phyloP scores from a whole-genome alignment of 1,140 invertebrate species.

The Bombus breviceps region DNA sequence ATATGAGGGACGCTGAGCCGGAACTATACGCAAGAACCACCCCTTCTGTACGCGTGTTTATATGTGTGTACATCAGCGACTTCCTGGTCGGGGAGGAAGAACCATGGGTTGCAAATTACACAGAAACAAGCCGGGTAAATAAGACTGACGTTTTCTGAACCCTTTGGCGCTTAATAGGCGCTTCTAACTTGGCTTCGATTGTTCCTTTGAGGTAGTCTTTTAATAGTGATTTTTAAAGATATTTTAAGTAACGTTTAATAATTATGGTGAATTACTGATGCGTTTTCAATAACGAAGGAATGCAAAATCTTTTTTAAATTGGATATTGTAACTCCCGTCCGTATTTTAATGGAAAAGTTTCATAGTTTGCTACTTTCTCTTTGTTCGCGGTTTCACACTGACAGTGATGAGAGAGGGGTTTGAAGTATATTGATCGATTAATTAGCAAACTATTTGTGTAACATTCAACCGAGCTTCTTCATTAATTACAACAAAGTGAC shows the following conservation, averaged over 20 bases:
- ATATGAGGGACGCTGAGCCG: conserved; percentile 56
- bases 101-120: conserved; percentile 9
- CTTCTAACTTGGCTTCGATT: neutral
- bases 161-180: no score
- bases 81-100: neutral
- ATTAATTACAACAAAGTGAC: no score
- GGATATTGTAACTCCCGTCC: neutral
- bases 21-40: conserved; percentile 10
- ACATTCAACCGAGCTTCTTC: no score
- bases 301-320: neutral
- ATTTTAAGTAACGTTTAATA: neutral
- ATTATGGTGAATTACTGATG: neutral
- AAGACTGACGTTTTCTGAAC: neutral
- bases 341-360: no score
- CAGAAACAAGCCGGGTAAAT: neutral
- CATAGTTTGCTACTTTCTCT: no score
- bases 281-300: neutral
- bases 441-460: no score
- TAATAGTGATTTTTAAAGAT: neutral
- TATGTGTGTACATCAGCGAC: neutral
- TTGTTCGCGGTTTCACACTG: no score
- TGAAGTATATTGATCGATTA: no score
- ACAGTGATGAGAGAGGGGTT: no score
- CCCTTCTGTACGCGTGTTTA: neutral
- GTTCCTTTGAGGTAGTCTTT: neutral